Percentiles rank a stretch among this genome's conserved stretches.
Evolutionary conservation across 2,888 invertebrate species (phyloP).

Genomic region (Leptinotarsa peninsularis): DNA sequence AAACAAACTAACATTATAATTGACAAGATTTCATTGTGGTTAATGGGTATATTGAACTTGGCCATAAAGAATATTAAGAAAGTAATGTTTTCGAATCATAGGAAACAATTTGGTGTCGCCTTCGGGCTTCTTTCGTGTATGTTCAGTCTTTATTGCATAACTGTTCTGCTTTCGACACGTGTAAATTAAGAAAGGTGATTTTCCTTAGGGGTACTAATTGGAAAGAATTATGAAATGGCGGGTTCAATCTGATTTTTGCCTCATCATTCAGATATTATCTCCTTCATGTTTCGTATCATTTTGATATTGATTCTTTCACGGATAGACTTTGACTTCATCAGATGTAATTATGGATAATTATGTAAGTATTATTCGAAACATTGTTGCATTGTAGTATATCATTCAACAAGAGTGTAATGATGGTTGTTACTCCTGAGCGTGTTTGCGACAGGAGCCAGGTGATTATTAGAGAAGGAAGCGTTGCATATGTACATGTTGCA

Average conservation of each 20-base stretch:
- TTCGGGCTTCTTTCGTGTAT: slow-evolving; percentile 3
- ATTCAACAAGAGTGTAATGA: too few relatives aligned
- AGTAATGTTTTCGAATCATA: slow-evolving; percentile 21
- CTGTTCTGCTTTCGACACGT: slow-evolving; percentile 29
- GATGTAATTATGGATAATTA: too few relatives aligned
- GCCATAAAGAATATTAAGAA: slow-evolving; percentile 27
- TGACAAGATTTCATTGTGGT: slow-evolving; percentile 30
- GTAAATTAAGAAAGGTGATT: background rate
- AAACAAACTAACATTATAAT: slow-evolving; percentile 33
- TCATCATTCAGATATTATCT: background rate
- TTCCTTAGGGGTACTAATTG: slow-evolving; percentile 8
- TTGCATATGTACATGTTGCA: too few relatives aligned
- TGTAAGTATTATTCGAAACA: too few relatives aligned
- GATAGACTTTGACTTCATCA: too few relatives aligned
- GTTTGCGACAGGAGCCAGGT: too few relatives aligned
- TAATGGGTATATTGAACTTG: slow-evolving; percentile 43
- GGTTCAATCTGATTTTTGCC: background rate
- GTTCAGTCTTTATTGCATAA: slow-evolving; percentile 22
- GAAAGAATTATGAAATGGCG: background rate
- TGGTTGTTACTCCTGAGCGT: too few relatives aligned
- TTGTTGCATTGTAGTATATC: too few relatives aligned
- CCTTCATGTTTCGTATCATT: background rate
- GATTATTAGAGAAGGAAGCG: too few relatives aligned
- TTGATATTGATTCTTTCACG: too few relatives aligned
- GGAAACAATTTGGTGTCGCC: slow-evolving; percentile 26